Percentiles rank a stretch among this genome's conserved stretches.
phyloP scores from a whole-genome alignment of 2,888 invertebrate species.

The Syrista parreyssii region DNA sequence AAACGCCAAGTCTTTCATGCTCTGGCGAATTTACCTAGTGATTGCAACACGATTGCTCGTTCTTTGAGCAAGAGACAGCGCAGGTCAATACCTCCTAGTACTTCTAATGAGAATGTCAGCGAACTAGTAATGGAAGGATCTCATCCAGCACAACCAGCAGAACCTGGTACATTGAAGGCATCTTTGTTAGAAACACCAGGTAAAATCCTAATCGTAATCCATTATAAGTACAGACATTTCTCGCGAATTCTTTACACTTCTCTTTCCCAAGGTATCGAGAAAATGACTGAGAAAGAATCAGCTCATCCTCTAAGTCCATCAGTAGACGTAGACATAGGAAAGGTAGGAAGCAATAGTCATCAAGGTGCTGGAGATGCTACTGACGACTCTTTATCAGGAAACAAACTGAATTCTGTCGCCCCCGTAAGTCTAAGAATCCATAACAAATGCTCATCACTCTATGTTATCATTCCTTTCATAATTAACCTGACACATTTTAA shows the following conservation, averaged over 20 bases:
- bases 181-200: conserved; percentile 92
- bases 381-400: conserved; percentile 21
- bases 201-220: conserved; percentile 45
- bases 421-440: conserved; percentile 49
- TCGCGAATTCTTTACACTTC: background rate
- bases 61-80: conserved; percentile 73
- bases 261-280: conserved; percentile 75
- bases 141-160: conserved; percentile 85
- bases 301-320: conserved; percentile 77
- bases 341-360: conserved; percentile 32
- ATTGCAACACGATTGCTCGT: conserved; percentile 88
- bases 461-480: background rate
- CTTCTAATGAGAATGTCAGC: conserved; percentile 69
- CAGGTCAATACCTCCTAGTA: conserved; percentile 60
- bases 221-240: background rate
- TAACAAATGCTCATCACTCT: conserved; percentile 11
- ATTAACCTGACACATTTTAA: background rate
- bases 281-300: conserved; percentile 95
- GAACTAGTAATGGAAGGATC: conserved; percentile 85
- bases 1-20: conserved; percentile 98
- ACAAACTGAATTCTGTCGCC: conserved; percentile 54
- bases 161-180: conserved; percentile 91
- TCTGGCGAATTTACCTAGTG: conserved; percentile 95
- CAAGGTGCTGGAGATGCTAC: conserved; percentile 34
- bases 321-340: conserved; percentile 47